These are phyloP conservation scores for Steatornis caripensis DNA, from an alignment of 2,113 vertebrate genomes.

Conservation along the genomic window DNA sequence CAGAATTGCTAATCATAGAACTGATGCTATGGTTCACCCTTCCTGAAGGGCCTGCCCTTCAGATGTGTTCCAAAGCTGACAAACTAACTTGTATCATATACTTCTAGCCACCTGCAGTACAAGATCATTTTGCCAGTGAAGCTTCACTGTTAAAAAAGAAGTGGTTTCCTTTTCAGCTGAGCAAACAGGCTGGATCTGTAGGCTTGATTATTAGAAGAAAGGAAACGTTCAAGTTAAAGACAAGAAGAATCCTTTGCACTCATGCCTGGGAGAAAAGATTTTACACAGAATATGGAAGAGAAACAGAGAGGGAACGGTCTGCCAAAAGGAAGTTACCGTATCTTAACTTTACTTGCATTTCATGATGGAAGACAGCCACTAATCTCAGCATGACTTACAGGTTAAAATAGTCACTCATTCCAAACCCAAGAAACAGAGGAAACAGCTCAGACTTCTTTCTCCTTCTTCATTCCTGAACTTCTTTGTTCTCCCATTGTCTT, in stretches of 20 bases:
- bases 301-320: background rate
- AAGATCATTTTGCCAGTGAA: background rate
- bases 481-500: background rate
- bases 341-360: background rate
- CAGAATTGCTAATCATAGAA: background rate
- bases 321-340: background rate
- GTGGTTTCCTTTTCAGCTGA: conserved; percentile 5
- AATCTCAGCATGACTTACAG: background rate
- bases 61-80: background rate
- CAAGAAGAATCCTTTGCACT: background rate
- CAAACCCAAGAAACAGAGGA: background rate
- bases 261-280: background rate
- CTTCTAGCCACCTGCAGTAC: background rate
- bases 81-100: background rate
- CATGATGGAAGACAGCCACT: background rate
- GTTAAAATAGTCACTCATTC: background rate
- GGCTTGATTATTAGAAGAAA: background rate
- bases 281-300: background rate
- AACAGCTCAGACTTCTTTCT: background rate
- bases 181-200: background rate
- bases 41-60: background rate
- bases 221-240: background rate
- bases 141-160: background rate
- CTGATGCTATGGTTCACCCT: background rate
- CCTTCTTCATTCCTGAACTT: background rate